Conservation (phyloP, 2,113 vertebrate species). For the Azemiops feae region DNA sequence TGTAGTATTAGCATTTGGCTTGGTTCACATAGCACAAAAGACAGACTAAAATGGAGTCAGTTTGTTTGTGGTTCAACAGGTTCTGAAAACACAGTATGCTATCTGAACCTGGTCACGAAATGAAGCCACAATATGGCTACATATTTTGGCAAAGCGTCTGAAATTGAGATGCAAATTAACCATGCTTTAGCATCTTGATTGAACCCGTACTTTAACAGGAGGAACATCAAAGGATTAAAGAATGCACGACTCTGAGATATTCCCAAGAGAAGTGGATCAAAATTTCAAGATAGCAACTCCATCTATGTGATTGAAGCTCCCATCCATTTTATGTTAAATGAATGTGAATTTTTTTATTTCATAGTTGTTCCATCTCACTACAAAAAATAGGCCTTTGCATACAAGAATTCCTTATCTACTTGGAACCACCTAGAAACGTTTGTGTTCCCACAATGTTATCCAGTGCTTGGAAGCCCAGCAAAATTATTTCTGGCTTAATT, state of each 20-base stretch:
- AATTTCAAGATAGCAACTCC: not conserved
- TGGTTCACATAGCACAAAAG: not conserved
- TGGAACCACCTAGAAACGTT: not conserved
- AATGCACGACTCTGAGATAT: not conserved
- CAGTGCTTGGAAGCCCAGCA: not conserved
- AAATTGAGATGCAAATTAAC: not conserved
- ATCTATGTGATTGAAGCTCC: not conserved
- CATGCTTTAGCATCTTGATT: not conserved
- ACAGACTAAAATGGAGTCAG: not conserved
- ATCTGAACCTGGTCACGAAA: not conserved
- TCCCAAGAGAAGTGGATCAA: not conserved
- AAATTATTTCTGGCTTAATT: not conserved
- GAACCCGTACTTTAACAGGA: not conserved
- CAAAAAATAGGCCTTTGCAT: not conserved
- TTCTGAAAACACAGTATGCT: not conserved
- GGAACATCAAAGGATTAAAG: not conserved
- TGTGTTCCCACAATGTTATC: not conserved
- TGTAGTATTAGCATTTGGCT: not conserved
- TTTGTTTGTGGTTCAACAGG: not conserved
- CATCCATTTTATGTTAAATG: not conserved
- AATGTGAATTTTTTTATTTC: not conserved
- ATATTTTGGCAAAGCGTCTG: not conserved
- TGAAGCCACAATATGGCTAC: not conserved
- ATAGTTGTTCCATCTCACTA: not conserved
- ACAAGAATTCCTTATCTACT: not conserved